A percentile compares a stretch with the other conserved stretches of the same genome.
Evolutionary conservation across 2,113 vertebrate species (phyloP).

Genomic region (Pachyramphus minor): DNA sequence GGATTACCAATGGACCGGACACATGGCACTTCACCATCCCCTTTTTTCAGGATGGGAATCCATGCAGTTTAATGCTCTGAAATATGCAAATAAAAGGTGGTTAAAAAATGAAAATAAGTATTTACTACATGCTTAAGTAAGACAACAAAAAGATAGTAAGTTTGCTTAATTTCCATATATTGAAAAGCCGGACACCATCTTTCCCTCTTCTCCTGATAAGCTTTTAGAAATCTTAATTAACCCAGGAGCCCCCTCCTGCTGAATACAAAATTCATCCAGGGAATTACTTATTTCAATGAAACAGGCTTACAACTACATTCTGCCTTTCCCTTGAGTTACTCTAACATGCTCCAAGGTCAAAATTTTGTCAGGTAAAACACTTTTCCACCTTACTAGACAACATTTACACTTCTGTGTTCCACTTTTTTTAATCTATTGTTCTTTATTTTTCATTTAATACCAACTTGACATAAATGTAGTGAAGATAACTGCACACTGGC

Average conservation of each 20-base stretch:
- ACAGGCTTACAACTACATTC: not conserved
- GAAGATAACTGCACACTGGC: not conserved
- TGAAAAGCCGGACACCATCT: not conserved
- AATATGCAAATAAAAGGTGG: not conserved
- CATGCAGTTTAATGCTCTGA: not conserved
- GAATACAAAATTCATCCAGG: not conserved
- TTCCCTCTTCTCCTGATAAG: not conserved
- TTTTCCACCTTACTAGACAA: not conserved
- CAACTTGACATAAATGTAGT: not conserved
- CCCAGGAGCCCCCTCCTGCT: not conserved
- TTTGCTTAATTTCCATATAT: not conserved
- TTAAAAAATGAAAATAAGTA: not conserved
- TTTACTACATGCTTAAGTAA: not conserved
- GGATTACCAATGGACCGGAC: not conserved
- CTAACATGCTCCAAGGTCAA: not conserved
- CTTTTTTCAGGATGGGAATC: not conserved
- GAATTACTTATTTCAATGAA: not conserved
- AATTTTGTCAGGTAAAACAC: not conserved
- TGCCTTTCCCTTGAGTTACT: not conserved
- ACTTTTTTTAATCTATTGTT: not conserved
- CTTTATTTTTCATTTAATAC: not conserved
- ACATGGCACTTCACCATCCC: accelerated
- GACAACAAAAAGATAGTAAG: not conserved
- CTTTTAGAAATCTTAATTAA: not conserved
- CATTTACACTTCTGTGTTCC: not conserved